Evolutionary conservation across 2,888 invertebrate species (phyloP), one percentile per base, ranked within the genome.

Genomic region (Phragmatobia fuliginosa): DNA sequence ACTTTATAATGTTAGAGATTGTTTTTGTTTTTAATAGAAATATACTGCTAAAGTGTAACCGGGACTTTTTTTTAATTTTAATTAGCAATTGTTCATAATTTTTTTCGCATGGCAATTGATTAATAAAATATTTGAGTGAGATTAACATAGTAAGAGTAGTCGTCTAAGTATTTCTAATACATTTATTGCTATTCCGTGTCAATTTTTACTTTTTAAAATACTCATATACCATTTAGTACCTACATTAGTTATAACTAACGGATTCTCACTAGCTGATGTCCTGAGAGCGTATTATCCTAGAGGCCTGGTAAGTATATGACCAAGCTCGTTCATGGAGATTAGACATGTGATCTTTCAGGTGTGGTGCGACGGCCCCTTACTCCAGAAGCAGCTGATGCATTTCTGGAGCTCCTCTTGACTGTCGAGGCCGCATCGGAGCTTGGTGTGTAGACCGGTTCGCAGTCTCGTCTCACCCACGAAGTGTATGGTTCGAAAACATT

Each of bases 11-110:
- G 33, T 16, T 36, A 45, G 41, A 68, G 61, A 68, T 78, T 61
- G 10, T 70, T 78, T 81, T 62, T 41, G 1, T 28, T 28, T 25
- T 18, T 25, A 41, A 62, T 56, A 25, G 28, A 56, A 56, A 28
- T 56, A 56, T 28, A 16, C 6, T 6, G 56, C 56, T 56, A 56
- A 56, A 28, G 56, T 16, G 28, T 28, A 28, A 16, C 28, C 16
- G n/a, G 52, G 25, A 14, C 14, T 52, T 25, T 52, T 56, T 56
- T 56, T 14, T n/a, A n/a, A 28, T 4, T 56, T 56, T 16, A 56
- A 56, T 56, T 14, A 56, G 56, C 56, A 52, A 52, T 52, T 52
- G 52, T 52, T 14, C 52, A 25, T 52, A 10, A 52, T 25, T 52
- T n/a, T 52, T 52, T 28, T 52, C 52, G 25, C 25, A 52, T 52